Evolutionary conservation across 2,797 vertebrate species (phyloP).

Genomic region (Aselliscus stoliczkanus): DNA sequence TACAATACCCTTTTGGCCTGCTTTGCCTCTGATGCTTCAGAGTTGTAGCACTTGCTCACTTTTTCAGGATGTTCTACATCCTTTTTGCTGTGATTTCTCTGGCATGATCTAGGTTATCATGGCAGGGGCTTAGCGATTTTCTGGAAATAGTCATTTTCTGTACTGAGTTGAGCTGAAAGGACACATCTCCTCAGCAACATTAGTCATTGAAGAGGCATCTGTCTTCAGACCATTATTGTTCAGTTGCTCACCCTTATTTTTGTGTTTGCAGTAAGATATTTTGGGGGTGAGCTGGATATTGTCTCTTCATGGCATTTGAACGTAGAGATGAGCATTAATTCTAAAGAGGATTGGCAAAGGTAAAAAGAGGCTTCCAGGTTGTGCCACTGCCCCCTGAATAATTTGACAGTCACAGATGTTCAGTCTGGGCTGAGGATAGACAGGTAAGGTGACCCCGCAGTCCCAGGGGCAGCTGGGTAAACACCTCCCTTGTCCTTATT

Average conservation of each 20-base stretch:
- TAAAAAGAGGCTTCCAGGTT: neutral
- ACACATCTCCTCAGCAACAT: too few species aligned
- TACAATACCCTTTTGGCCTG: neutral
- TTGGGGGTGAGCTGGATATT: neutral
- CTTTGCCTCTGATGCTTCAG: neutral
- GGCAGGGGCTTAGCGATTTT: neutral
- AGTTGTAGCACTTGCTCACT: neutral
- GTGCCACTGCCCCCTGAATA: neutral
- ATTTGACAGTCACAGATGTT: neutral
- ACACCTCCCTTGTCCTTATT: neutral
- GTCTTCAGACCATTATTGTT: neutral
- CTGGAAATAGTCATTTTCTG: neutral
- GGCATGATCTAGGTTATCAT: neutral
- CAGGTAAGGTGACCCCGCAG: neutral
- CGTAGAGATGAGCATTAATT: neutral
- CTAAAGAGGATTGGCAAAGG: neutral
- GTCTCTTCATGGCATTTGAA: neutral
- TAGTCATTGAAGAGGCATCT: neutral
- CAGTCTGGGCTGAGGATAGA: neutral
- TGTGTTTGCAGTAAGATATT: neutral
- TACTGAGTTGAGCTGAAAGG: neutral
- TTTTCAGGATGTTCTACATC: neutral
- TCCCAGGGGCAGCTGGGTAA: neutral
- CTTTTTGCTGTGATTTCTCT: neutral
- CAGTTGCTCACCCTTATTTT: neutral